These are phyloP conservation scores for Coregonus clupeaformis DNA, from an alignment of 2,113 vertebrate genomes.

Conservation along the genomic window DNA sequence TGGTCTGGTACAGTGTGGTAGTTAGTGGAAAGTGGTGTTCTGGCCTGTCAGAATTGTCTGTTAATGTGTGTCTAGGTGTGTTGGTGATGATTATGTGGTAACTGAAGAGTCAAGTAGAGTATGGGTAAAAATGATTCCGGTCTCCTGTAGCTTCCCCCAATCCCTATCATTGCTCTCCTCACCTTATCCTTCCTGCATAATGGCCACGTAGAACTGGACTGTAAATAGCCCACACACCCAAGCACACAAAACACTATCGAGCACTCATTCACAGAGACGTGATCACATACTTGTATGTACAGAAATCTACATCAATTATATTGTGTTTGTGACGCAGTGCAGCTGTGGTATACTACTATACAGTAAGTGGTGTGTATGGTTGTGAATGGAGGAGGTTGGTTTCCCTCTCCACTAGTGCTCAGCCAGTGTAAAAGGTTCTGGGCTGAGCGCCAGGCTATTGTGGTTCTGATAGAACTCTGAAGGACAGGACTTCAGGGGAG, in stretches of 20 bases:
- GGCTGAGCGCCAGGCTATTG: constrained; percentile 65
- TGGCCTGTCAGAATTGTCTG: constrained; percentile 24
- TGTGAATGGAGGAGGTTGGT: background rate
- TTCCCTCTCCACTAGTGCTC: constrained; percentile 18
- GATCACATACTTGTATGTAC: background rate
- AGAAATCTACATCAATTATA: background rate
- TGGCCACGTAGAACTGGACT: background rate
- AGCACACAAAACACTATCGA: too few species aligned
- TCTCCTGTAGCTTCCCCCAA: background rate
- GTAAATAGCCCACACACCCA: background rate
- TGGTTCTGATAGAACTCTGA: constrained; percentile 60
- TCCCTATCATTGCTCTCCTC: background rate
- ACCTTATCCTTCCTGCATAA: background rate
- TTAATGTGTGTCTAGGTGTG: constrained; percentile 33
- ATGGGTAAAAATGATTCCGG: constrained; percentile 5
- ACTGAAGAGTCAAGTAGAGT: background rate
- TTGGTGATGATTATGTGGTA: constrained; percentile 41
- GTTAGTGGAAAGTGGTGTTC: background rate
- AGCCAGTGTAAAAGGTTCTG: constrained; percentile 60
- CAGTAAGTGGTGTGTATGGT: background rate
- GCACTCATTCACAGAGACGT: too few species aligned
- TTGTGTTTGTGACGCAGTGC: background rate
- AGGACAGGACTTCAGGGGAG: constrained; percentile 15
- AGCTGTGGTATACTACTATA: background rate
- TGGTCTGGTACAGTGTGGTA: background rate